Conservation (phyloP, 2,113 vertebrate species). For the Neofelis nebulosa region DNA sequence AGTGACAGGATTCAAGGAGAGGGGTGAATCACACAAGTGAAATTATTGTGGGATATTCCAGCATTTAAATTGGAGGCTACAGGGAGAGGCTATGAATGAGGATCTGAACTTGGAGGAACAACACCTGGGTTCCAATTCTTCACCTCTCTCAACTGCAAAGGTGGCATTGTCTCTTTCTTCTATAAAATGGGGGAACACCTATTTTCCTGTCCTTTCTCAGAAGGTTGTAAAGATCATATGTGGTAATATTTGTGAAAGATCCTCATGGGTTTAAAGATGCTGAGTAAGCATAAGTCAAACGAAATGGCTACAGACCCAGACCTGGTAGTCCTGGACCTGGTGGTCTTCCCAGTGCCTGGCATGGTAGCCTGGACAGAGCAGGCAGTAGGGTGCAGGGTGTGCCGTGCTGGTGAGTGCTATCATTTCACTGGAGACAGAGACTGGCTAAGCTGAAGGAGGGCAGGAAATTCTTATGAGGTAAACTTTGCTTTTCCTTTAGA, state of each 20-base stretch:
- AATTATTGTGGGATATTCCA: neutral
- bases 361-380: neutral
- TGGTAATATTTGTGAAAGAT: neutral
- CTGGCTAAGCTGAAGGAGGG: neutral
- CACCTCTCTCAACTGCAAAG: neutral
- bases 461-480: neutral
- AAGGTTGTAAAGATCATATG: neutral
- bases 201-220: neutral
- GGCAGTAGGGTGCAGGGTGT: fast-evolving
- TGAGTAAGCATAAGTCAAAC: fast-evolving
- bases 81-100: neutral
- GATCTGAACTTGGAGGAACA: neutral
- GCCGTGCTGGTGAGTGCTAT: fast-evolving
- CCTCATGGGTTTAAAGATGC: neutral
- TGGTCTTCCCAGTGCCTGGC: neutral
- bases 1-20: neutral
- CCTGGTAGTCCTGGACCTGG: too few species aligned
- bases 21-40: neutral
- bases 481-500: neutral
- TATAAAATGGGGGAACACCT: neutral
- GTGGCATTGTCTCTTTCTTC: neutral
- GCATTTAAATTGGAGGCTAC: neutral
- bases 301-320: neutral
- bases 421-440: neutral
- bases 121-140: neutral